Conservation (phyloP, 1,140 invertebrate genomes). For the Anastrepha obliqua region DNA sequence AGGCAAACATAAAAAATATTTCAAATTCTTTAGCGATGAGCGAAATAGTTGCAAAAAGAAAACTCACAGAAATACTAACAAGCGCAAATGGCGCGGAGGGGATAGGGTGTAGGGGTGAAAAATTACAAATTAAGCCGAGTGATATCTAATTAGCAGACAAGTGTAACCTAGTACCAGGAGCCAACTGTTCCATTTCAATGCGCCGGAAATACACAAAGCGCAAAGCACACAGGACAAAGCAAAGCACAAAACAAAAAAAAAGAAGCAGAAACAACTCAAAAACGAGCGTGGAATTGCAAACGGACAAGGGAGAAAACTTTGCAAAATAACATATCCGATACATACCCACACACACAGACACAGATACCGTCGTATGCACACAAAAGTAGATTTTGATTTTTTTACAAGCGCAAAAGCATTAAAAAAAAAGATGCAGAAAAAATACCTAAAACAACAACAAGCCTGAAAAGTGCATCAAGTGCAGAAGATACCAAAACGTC, state of each 20-base stretch:
- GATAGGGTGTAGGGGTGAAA: background rate
- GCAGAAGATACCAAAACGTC: constrained; percentile 34
- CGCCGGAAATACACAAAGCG: constrained; percentile 53
- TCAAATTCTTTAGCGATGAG: constrained; percentile 35
- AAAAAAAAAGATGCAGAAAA: no score
- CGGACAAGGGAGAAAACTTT: constrained; percentile 38
- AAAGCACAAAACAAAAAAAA: background rate
- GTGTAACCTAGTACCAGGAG: constrained; percentile 56
- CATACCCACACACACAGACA: background rate
- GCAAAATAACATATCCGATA: constrained; percentile 1
- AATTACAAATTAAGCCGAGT: constrained; percentile 54
- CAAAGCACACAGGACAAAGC: constrained; percentile 28
- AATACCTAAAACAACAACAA: background rate
- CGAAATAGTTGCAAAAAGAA: constrained; percentile 22
- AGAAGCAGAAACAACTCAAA: background rate
- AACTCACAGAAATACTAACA: background rate
- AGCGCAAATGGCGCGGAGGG: background rate
- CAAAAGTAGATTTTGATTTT: constrained; percentile 13
- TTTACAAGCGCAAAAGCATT: background rate
- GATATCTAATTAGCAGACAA: constrained; percentile 56
- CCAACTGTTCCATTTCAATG: constrained; percentile 52
- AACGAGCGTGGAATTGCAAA: background rate
- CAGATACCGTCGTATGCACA: no score
- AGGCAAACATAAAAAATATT: background rate
- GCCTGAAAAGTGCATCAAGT: constrained; percentile 20